A percentile compares a stretch with the other conserved stretches of the same genome.
phyloP scores from a whole-genome alignment of 2,113 vertebrate species.

The Lasiurus cinereus region DNA sequence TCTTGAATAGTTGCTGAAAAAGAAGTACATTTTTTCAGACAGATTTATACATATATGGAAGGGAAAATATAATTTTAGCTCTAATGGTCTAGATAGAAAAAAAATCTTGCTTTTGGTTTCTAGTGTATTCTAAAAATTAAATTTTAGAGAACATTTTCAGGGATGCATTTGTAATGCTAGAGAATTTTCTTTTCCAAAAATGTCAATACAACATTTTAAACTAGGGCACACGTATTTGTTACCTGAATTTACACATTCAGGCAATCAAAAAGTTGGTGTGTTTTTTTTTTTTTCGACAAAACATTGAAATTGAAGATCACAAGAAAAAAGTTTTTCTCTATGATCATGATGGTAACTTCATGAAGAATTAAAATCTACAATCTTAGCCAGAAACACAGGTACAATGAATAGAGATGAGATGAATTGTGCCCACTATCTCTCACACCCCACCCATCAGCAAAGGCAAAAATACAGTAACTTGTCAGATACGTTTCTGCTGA shows the following conservation, averaged over 20 bases:
- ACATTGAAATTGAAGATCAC: constrained; percentile 47
- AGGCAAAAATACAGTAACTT: constrained; percentile 1
- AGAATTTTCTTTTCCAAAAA: constrained; percentile 64
- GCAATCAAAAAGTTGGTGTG: not conserved
- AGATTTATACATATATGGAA: constrained; percentile 22
- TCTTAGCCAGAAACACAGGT: constrained; percentile 1
- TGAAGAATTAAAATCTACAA: constrained; percentile 56
- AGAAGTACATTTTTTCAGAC: not conserved
- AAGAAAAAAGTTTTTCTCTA: constrained; percentile 11
- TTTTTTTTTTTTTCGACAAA: constrained; percentile 37
- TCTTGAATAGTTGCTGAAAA: constrained; percentile 55
- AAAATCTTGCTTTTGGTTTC: constrained; percentile 30
- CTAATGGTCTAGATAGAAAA: constrained; percentile 38
- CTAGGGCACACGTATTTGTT: constrained; percentile 13
- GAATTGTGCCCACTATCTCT: not conserved
- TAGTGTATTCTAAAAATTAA: constrained; percentile 37
- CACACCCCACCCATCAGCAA: not conserved
- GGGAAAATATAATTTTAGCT: constrained; percentile 25
- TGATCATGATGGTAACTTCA: constrained; percentile 22
- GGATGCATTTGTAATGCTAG: constrained; percentile 43
- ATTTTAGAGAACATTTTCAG: constrained; percentile 72
- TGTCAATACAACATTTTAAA: constrained; percentile 69
- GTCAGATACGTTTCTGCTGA: not conserved
- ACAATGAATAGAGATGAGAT: not conserved
- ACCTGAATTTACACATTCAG: constrained; percentile 46